Base-by-base conservation (phyloP, 1,140 invertebrate species). In the Phortica variegata region DNA sequence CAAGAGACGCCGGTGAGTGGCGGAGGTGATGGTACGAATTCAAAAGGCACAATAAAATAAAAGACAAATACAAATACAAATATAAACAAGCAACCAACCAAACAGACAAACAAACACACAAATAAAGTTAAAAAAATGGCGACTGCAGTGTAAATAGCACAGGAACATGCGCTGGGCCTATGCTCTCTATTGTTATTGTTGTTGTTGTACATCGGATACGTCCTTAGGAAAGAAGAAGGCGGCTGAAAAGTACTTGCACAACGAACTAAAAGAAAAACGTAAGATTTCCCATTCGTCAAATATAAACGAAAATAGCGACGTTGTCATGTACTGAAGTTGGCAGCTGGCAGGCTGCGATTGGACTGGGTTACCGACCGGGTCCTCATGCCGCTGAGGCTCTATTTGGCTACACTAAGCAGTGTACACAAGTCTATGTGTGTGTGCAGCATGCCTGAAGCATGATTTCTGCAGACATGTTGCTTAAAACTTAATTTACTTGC, bases 381-480 rank as follows among this genome's bases (percentile, higher is more conserved):
- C n/a, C n/a, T n/a, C n/a, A n/a, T n/a, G n/a, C n/a, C n/a, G n/a
- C n/a, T n/a, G n/a, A n/a, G n/a, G n/a, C n/a, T n/a, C n/a, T n/a
- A n/a, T n/a, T n/a, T n/a, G n/a, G n/a, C n/a, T n/a, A n/a, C n/a
- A n/a, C n/a, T n/a, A n/a, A n/a, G n/a, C n/a, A n/a, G n/a, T 15
- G 26, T 20, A 33, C 43, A 31, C 15, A 18, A 44, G 34, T 43
- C 20, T 26, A n/a, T 43, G 18, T 32, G 29, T 15, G 5, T 18
- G n/a, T 12, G 45, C 49, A 49, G 45, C 52, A 53, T 56, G 66
- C 62, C 62, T 66, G 49, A 50, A 59, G 62, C 63, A 57, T 62
- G 59, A 68, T 68, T 66, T 66, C 66, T 66, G 63, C 62, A 66
- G 62, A 66, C 62, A 66, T 66, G 63, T 62, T 66, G 62, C 62